Conservation (phyloP, 2,113 vertebrate species). For the Tinamus guttatus region DNA sequence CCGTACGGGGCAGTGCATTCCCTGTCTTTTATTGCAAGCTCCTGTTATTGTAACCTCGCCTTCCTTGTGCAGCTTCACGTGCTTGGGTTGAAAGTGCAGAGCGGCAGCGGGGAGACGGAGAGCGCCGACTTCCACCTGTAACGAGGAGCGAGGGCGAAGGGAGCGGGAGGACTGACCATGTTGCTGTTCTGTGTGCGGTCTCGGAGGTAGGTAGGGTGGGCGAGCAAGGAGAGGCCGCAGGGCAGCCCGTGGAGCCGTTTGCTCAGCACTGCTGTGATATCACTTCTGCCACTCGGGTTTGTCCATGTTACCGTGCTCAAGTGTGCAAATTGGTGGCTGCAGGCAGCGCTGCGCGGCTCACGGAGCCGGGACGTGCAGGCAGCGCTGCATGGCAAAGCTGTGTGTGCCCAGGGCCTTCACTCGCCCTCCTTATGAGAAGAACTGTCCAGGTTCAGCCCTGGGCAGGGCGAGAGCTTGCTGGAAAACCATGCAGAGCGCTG, state of each 20-base stretch:
- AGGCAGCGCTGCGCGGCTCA: background rate
- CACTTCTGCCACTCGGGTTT: background rate
- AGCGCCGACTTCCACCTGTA: background rate
- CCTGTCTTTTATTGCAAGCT: background rate
- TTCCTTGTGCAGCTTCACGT: background rate
- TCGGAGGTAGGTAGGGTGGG: background rate
- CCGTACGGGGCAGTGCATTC: background rate
- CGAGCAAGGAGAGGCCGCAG: background rate
- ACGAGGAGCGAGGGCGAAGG: background rate
- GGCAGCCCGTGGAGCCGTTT: background rate
- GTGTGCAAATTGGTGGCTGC: accelerated
- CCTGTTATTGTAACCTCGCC: conserved; percentile 13
- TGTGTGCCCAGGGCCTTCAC: background rate
- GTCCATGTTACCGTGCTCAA: background rate
- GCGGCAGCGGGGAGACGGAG: background rate
- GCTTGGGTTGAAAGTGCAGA: conserved; percentile 1
- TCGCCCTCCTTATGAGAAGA: background rate
- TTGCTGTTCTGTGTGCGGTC: background rate
- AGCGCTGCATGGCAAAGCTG: background rate
- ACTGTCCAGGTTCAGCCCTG: background rate
- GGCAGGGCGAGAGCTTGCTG: background rate
- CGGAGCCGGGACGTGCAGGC: background rate
- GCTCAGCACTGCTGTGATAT: background rate
- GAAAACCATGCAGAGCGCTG: background rate
- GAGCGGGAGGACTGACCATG: background rate